These are phyloP conservation scores for Drosophila algonquin DNA, from an alignment of 2,888 invertebrate species.

Conservation along the genomic window DNA sequence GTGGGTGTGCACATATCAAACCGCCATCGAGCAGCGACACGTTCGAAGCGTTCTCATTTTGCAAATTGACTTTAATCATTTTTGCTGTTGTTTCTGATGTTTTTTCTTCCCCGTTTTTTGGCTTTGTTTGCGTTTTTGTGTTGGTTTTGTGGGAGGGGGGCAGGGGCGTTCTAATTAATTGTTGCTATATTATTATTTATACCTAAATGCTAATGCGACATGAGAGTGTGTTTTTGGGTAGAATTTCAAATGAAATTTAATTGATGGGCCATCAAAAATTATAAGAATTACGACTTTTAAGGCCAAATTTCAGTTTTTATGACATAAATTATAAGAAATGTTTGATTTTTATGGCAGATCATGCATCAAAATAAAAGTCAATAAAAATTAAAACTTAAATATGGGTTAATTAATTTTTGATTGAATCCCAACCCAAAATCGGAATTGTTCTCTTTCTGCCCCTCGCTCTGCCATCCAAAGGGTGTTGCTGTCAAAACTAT, in stretches of 20 bases:
- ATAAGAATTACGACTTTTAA: slow-evolving; percentile 9
- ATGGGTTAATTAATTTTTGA: slow-evolving; percentile 1
- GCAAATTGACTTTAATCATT: slow-evolving; percentile 78
- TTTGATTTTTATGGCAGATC: background rate
- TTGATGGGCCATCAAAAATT: slow-evolving; percentile 38
- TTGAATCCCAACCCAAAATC: background rate
- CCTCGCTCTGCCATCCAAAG: background rate
- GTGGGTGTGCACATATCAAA: slow-evolving; percentile 77
- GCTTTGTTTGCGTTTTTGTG: background rate
- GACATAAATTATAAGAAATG: slow-evolving; percentile 28
- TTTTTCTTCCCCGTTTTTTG: background rate
- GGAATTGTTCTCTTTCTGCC: background rate
- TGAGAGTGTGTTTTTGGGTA: slow-evolving; percentile 14
- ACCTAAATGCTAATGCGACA: slow-evolving; percentile 41
- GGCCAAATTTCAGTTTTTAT: slow-evolving; percentile 28
- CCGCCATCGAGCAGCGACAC: slow-evolving; percentile 43
- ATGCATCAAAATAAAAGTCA: background rate
- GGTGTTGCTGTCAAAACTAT: slow-evolving; percentile 72
- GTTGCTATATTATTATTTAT: slow-evolving; percentile 51
- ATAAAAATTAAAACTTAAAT: background rate
- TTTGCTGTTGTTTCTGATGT: background rate
- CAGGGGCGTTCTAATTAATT: slow-evolving; percentile 39
- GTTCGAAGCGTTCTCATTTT: slow-evolving; percentile 71
- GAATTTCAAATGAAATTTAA: slow-evolving; percentile 32
- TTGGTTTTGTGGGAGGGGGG: background rate